Evolutionary conservation across 2,797 vertebrate genomes (phyloP), one percentile per base, ranked within the genome.

Genomic region (Cyprinodon diabolis): DNA sequence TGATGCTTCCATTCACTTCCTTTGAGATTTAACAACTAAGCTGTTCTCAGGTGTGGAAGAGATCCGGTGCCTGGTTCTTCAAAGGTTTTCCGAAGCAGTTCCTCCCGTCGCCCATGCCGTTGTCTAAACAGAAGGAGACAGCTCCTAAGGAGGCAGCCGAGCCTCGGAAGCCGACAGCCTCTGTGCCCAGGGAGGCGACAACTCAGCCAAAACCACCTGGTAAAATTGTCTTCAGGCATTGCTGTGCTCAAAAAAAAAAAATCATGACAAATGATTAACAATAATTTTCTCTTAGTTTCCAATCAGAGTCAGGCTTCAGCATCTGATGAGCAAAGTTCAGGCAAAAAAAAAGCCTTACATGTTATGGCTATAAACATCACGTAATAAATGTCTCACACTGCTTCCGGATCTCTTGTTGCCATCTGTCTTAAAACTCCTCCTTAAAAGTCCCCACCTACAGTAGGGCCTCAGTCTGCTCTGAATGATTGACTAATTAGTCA

Each of bases 21-120:
- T 40, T 17, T n/a, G 58, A 62, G 58, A 40, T 62, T 45, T 65
- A 65, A 65, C 62, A 45, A 23, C 40, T 30, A 65, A 43, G 19
- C 12, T 73, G n/a, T 77, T 70, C 65, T 74, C 82, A 99, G 98
- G 97, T 99, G 56, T 99, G 98, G 98, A 99, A 99, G 84, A 96
- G 97, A 79, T 99, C 98, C 0, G 98, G 98, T 0, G 98, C 98
- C 5, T 99, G 98, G 98, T 99, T 99, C 95, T 99, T 99, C 89
- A 99, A 99, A 90, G 98, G 98, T 23, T 94, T 99, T 78, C 97
- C 98, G 0, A 99, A 98, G 90, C 98, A 99, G 78, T 92, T 96
- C 88, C 90, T 99, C 70, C 98, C 98, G 1, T 94, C 96, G 37
- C 97, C 94, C 0, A 99, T 99, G 96, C 95, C 97, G 0, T 80